Percentiles rank a stretch among this genome's conserved stretches.
Evolutionary conservation across 2,113 vertebrate species (phyloP).

Genomic region (Larimichthys polyactis): DNA sequence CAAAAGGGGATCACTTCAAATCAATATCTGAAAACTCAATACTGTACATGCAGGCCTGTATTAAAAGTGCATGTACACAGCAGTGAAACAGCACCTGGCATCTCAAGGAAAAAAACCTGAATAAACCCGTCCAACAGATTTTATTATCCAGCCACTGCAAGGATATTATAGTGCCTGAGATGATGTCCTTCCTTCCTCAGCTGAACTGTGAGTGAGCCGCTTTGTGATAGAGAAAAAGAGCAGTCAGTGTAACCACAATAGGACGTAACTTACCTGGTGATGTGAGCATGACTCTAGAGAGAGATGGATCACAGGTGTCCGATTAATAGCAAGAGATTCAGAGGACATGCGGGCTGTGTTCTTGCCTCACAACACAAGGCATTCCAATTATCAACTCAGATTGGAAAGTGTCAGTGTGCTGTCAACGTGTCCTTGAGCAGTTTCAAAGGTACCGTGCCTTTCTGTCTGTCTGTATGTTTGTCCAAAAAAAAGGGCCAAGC

Average conservation of each 20-base stretch:
- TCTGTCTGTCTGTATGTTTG: neutral
- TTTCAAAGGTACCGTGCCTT: slow-evolving; percentile 41
- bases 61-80: neutral
- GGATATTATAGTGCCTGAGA: slow-evolving; percentile 24
- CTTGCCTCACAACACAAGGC: slow-evolving; percentile 30
- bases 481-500: neutral
- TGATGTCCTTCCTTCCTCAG: slow-evolving; percentile 11
- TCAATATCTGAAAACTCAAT: slow-evolving; percentile 56
- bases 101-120: slow-evolving; percentile 30
- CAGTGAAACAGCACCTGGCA: slow-evolving; percentile 27
- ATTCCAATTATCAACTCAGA: slow-evolving; percentile 68
- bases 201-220: slow-evolving; percentile 16
- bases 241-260: slow-evolving; percentile 4
- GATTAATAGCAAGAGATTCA: slow-evolving; percentile 48
- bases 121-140: slow-evolving; percentile 27
- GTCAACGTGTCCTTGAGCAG: slow-evolving; percentile 43
- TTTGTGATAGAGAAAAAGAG: slow-evolving; percentile 28
- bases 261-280: slow-evolving; percentile 25
- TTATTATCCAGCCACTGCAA: slow-evolving; percentile 26
- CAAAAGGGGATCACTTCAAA: slow-evolving; percentile 52
- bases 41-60: neutral
- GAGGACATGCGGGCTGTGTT: slow-evolving; percentile 22
- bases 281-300: slow-evolving; percentile 21
- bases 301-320: slow-evolving; percentile 77
- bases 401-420: slow-evolving; percentile 43